Conservation (phyloP, 2,888 invertebrate species). For the Plagodis pulveraria region DNA sequence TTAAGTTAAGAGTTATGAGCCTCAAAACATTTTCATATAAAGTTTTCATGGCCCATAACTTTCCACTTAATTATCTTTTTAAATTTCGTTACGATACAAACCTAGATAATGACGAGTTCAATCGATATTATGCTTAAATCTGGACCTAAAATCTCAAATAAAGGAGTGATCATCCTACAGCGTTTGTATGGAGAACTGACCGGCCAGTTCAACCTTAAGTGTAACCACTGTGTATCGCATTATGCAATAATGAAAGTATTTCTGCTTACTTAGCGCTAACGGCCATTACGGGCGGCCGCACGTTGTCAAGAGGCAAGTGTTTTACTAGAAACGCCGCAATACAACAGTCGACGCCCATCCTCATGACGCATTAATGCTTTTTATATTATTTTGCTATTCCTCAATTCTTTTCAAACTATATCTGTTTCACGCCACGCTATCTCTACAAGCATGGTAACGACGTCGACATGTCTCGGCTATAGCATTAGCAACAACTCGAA, state of each 20-base stretch:
- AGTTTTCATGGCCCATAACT: too few relatives aligned
- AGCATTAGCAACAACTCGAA: constrained; percentile 36
- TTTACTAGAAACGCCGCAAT: constrained; percentile 81
- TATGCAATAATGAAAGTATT: constrained; percentile 61
- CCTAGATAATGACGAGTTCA: too few relatives aligned
- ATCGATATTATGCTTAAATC: too few relatives aligned
- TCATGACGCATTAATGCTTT: constrained; percentile 85
- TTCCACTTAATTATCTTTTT: too few relatives aligned
- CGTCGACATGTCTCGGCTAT: constrained; percentile 60
- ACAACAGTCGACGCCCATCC: constrained; percentile 79
- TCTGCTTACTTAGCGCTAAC: constrained; percentile 82
- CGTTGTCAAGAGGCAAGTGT: constrained; percentile 85
- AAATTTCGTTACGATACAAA: too few relatives aligned
- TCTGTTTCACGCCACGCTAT: constrained; percentile 61
- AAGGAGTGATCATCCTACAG: too few relatives aligned
- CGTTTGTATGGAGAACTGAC: too few relatives aligned
- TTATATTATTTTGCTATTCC: constrained; percentile 74
- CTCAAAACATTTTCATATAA: too few relatives aligned
- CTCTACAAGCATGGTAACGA: constrained; percentile 56
- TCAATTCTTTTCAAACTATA: constrained; percentile 65
- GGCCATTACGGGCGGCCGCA: constrained; percentile 84
- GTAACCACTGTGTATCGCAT: constrained; percentile 20
- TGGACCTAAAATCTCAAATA: too few relatives aligned
- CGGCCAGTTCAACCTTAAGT: too few relatives aligned
- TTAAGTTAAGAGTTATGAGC: too few relatives aligned